Base-by-base conservation (phyloP, 2,888 invertebrate genomes). In the Acanthosepion esculentum region DNA sequence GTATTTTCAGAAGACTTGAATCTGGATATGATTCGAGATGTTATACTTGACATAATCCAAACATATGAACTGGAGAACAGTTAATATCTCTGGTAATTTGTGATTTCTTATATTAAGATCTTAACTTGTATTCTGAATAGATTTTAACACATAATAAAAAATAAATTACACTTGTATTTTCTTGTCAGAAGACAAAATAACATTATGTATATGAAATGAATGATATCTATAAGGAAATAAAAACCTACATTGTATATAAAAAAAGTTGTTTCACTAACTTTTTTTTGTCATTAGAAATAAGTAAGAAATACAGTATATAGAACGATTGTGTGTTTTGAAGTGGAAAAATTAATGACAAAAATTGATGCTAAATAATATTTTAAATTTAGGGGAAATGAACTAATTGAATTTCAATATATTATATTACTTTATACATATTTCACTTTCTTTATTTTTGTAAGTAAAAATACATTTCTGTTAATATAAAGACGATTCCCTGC, bases 1-100 rank as follows among this genome's bases (percentile, higher is more conserved):
- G 96, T 96, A 0, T 96, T 97, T 64, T 95, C 96, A 91, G 96
- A 96, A 78, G 96, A 96, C 93, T 95, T 96, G 26, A 95, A 95
- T 78, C 94, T 96, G 59, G 95, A 95, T 55, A 96, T 95, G 94
- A 96, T 97, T 48, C 96, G 96, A 94, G 95, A 95, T 91, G 96
- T 97, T 55, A 96, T 96, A 53, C 95, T 95, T 93, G 96, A 96
- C 92, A 95, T 97, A 41, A 96, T 96, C 33, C 95, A 95, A 91
- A 96, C 96, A 29, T 97, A 96, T 95, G 96, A 96, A 29, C 95
- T 96, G 94, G 96, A 97, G 93, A 96, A 94, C 64, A 95, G 50
- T 29, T 93, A 50, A 93, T n/a, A 18, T n/a, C 29, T 10, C 29
- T 78, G 78, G 78, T 78, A 15, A 78, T 78, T 78, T 78, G n/a